Base-by-base conservation (phyloP, 2,888 invertebrate genomes). In the Orchesellides sinensis region DNA sequence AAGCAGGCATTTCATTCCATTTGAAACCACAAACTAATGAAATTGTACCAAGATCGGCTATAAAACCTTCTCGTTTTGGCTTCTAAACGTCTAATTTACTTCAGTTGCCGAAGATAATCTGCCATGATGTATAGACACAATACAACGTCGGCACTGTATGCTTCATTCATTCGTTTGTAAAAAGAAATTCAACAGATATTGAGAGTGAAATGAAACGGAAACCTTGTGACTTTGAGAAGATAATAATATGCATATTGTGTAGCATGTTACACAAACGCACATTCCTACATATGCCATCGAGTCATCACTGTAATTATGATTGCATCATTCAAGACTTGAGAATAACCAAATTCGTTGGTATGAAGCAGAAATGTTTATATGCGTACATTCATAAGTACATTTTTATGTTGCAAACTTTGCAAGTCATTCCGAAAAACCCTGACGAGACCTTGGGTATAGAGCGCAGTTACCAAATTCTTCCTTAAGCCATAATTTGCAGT, bases 191-290 rank as follows among this genome's bases (percentile, higher is more conserved):
- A 23, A 75, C 29, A 25, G 19, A 45, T 19, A 72, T 45, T 47
- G 56, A 75, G 65, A 75, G 54, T 75, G 75, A 75, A 75, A 66
- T 61, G 73, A 61, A 73, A 61, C 54, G 32, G 56, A 54, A 75
- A 66, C 40, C 49, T 65, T 45, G 63, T 66, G 75, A 75, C 75
- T 75, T 75, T 75, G 75, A 75, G 63, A 72, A 63, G 45, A 35
- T 52, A 23, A 27, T 27, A 56, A n/a, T 27, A n/a, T n/a, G n/a
- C n/a, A n/a, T n/a, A n/a, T n/a, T n/a, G n/a, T 27, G 25, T 1
- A 59, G 56, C 61, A 29, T n/a, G 21, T 59, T 29, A 59, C 59
- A 59, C 17, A 29, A 40, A 1, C 17, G 45, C 35, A 19, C 65
- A 40, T 65, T 65, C 65, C 65, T 40, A 12, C 45, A 63, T 23